Evolutionary conservation across 2,113 vertebrate species (phyloP), one percentile per base, ranked within the genome.

Genomic region (Sakesphorus luctuosus): DNA sequence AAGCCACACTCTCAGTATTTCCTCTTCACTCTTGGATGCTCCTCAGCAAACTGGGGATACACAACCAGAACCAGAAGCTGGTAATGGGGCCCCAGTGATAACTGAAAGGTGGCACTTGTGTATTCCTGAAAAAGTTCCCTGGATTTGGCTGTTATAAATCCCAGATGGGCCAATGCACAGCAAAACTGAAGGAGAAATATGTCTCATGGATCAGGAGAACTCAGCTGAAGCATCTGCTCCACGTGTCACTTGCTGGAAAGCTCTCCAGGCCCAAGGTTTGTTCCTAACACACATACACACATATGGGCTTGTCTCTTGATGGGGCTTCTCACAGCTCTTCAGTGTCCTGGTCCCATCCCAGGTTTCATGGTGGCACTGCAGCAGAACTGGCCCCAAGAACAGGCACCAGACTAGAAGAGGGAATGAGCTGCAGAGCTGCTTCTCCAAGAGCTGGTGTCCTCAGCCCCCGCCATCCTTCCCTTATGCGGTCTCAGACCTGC

Each of bases 301-400:
- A 0, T 14, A 8, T 1, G 13, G 52, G 66, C 25, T 31, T 3
- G 1, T 50, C 13, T 46, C 25, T 23, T 16, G 40, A 19, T 10
- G 21, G 46, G 67, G 13, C 10, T 71, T 62, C 65, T 89, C 59
- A 53, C 28, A 77, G 40, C 21, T 56, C 82, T 16, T 58, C 71
- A 12, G 9, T 0, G 3, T 0, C 2, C 31, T 18, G 38, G 19
- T 50, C 35, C 75, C 15, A 71, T 9, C 16, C 12, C 31, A 44
- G 46, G 17, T 44, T 74, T 38, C 24, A 7, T 7, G 44, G 61
- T 55, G 56, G 13, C 25, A 71, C 18, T 10, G 10, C 3, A 66
- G 35, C 50, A 80, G 68, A 53, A 13, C 35, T 46, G 35, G 35
- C 33, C 56, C 25, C 33, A 11, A 40, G 35, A 56, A 43, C 10